Evolutionary conservation across 2,797 vertebrate genomes (phyloP).

Genomic region (Odontamblyopus rebecca): DNA sequence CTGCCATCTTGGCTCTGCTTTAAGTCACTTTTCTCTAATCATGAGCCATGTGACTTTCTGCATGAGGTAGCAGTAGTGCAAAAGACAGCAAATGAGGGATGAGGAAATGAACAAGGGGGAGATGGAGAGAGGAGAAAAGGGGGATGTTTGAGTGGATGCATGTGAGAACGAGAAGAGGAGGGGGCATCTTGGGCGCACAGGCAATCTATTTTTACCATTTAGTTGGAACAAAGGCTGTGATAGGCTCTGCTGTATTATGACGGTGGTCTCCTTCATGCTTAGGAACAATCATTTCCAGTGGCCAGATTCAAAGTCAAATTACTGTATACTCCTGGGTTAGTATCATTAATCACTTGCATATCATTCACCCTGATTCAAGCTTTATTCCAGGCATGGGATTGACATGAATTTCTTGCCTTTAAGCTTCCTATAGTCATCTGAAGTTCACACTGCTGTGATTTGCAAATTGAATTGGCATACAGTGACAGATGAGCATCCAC

Average conservation of each 20-base stretch:
- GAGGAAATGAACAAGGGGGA: slow-evolving; percentile 17
- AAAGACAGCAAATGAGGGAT: slow-evolving; percentile 53
- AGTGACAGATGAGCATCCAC: background rate
- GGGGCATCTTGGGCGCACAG: slow-evolving; percentile 63
- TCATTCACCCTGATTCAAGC: background rate
- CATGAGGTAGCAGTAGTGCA: slow-evolving; percentile 76
- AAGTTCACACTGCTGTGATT: background rate
- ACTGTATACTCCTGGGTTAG: slow-evolving; percentile 4
- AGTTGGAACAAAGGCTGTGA: slow-evolving; percentile 74
- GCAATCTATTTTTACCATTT: slow-evolving; percentile 80
- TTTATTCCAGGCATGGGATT: background rate
- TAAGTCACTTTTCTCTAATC: slow-evolving; percentile 78
- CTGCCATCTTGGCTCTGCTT: slow-evolving; percentile 79
- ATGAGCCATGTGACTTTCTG: slow-evolving; percentile 79
- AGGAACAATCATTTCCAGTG: slow-evolving; percentile 59
- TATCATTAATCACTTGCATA: background rate
- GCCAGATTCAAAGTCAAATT: slow-evolving; percentile 68
- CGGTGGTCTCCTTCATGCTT: slow-evolving; percentile 54
- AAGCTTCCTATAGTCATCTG: background rate
- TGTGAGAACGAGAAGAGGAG: slow-evolving; percentile 41
- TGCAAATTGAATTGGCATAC: background rate
- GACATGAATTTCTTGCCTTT: background rate
- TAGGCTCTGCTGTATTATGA: slow-evolving; percentile 64
- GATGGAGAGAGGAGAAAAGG: slow-evolving; percentile 46
- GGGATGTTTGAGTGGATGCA: slow-evolving; percentile 64